These are phyloP conservation scores for Clanis bilineata DNA, from an alignment of 2,888 invertebrate genomes.

Conservation along the genomic window DNA sequence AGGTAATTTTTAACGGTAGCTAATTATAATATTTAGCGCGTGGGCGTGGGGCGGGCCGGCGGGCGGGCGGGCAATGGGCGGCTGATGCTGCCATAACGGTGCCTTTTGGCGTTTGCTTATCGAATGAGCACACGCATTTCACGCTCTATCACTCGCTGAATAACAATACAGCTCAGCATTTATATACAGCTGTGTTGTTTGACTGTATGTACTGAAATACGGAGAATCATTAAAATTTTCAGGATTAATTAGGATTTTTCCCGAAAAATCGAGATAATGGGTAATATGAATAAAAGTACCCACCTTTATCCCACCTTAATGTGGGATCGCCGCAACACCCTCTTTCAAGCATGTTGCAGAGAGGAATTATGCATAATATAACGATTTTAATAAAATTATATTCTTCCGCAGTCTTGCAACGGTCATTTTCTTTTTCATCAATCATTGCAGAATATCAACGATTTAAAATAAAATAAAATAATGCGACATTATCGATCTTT, in stretches of 20 bases:
- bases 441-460: too few species aligned
- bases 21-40: constrained; percentile 41
- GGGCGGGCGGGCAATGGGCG: constrained; percentile 2
- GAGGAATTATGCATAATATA: too few species aligned
- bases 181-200: neutral
- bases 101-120: constrained; percentile 46
- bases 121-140: constrained; percentile 47
- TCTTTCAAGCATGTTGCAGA: too few species aligned
- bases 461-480: too few species aligned
- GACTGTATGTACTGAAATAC: constrained; percentile 26
- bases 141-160: constrained; percentile 39
- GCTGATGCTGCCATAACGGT: constrained; percentile 33
- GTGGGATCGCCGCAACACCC: too few species aligned
- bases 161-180: constrained; percentile 29
- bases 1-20: constrained; percentile 30
- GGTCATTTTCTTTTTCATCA: too few species aligned
- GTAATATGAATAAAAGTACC: too few species aligned
- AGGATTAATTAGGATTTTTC: neutral
- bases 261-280: too few species aligned
- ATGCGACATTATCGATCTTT: too few species aligned
- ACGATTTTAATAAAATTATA: too few species aligned
- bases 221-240: neutral
- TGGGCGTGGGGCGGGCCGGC: constrained; percentile 22
- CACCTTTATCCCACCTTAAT: too few species aligned
- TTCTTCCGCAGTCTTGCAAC: too few species aligned